These are phyloP conservation scores for Myotis pilosus DNA, from an alignment of 2,797 vertebrate genomes.

Conservation along the genomic window DNA sequence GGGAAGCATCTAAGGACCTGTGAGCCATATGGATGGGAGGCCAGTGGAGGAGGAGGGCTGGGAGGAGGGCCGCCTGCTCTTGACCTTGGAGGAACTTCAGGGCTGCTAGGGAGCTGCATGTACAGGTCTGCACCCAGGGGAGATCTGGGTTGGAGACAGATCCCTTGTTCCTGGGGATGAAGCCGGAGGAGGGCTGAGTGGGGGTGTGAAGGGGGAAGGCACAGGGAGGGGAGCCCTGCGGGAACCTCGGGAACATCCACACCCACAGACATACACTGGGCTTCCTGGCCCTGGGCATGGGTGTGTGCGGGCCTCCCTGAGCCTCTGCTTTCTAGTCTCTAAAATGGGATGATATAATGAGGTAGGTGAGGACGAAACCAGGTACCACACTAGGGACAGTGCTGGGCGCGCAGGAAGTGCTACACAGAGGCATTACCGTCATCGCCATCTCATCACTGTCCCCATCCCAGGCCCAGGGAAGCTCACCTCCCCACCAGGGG, in stretches of 20 bases:
- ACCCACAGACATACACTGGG: neutral
- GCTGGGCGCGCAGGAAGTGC: too few species aligned
- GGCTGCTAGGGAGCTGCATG: neutral
- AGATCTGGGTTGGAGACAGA: neutral
- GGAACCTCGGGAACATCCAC: neutral
- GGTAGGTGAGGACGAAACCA: neutral
- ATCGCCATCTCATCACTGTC: neutral
- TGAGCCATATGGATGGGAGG: too few species aligned
- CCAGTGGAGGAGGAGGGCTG: neutral
- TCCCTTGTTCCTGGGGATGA: neutral
- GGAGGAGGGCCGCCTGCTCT: neutral
- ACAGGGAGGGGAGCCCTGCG: neutral
- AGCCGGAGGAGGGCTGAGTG: neutral
- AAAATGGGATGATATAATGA: neutral
- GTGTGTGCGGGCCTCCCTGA: neutral
- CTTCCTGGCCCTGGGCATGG: neutral
- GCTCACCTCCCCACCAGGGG: neutral
- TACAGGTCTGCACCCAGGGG: neutral
- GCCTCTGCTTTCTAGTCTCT: neutral
- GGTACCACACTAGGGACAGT: neutral
- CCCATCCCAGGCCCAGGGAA: neutral
- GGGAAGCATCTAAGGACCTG: neutral
- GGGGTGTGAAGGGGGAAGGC: neutral
- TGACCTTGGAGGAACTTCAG: neutral
- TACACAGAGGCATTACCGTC: neutral